These are phyloP conservation scores for Drosophila tripunctata DNA, from an alignment of 2,888 invertebrate genomes.

Conservation along the genomic window DNA sequence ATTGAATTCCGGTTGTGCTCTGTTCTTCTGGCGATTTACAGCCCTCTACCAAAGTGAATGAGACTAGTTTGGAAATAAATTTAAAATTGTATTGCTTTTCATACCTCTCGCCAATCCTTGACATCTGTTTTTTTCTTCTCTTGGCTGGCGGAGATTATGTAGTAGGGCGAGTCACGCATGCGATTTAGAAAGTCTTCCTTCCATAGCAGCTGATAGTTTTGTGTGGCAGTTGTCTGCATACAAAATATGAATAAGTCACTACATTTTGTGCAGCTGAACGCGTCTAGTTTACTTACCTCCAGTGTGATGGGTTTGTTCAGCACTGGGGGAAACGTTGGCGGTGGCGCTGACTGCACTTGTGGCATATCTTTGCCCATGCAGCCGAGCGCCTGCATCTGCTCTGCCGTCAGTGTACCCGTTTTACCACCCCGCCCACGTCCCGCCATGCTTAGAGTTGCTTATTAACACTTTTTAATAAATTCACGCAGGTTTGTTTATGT, in stretches of 20 bases:
- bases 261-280: neutral
- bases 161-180: conserved; percentile 88
- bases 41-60: conserved; percentile 61
- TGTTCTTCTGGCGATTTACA: conserved; percentile 72
- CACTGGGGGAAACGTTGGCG: conserved; percentile 87
- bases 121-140: conserved; percentile 36
- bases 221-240: conserved; percentile 85
- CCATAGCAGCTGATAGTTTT: conserved; percentile 89
- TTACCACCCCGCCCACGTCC: conserved; percentile 82
- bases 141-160: conserved; percentile 62
- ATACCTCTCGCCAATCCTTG: conserved; percentile 65
- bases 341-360: conserved; percentile 85
- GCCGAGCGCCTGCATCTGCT: conserved; percentile 83
- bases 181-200: conserved; percentile 90
- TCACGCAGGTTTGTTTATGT: conserved; percentile 15
- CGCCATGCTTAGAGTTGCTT: conserved; percentile 71
- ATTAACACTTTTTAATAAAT: neutral
- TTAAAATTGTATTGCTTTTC: neutral
- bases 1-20: conserved; percentile 79
- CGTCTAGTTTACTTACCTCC: conserved; percentile 64
- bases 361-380: conserved; percentile 85
- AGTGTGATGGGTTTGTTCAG: conserved; percentile 86
- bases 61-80: neutral
- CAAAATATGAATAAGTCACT: neutral
- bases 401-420: conserved; percentile 82